Evolutionary conservation across 2,113 vertebrate species (phyloP).

Genomic region (Vulpes lagopus): DNA sequence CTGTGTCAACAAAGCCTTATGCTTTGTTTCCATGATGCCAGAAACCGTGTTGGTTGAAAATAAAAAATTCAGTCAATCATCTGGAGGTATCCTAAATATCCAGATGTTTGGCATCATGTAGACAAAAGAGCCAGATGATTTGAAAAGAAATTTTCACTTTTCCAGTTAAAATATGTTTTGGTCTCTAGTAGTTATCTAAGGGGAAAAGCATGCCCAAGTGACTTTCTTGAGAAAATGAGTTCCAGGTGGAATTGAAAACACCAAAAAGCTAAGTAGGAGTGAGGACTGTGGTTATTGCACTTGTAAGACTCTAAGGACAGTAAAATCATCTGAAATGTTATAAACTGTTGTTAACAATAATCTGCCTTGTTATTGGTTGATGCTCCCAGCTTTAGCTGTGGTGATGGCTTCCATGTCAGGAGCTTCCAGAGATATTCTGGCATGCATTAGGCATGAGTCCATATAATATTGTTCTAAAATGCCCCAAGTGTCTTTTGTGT

Average conservation of each 20-base stretch:
- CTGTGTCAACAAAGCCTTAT: slow-evolving; percentile 66
- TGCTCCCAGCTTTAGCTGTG: not conserved
- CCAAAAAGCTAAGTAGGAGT: not conserved
- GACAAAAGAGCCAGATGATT: slow-evolving; percentile 62
- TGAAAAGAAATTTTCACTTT: slow-evolving; percentile 61
- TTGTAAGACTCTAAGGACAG: not conserved
- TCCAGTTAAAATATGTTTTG: slow-evolving; percentile 19
- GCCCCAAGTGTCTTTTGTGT: not conserved
- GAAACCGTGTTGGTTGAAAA: slow-evolving; percentile 61
- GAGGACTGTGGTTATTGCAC: not conserved
- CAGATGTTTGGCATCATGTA: slow-evolving; percentile 75
- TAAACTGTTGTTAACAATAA: not conserved
- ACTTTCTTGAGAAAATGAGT: slow-evolving; percentile 52
- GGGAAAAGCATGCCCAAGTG: not conserved
- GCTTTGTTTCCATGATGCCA: slow-evolving; percentile 36
- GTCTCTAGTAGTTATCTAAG: slow-evolving; percentile 61
- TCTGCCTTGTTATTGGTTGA: not conserved
- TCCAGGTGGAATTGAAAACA: slow-evolving; percentile 56
- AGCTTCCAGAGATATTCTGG: not conserved
- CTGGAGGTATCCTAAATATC: slow-evolving; percentile 64
- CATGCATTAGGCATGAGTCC: not conserved
- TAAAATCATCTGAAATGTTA: not conserved
- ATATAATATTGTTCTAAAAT: not conserved
- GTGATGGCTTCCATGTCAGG: not conserved
- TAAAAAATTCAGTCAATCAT: slow-evolving; percentile 69